phyloP scores from a whole-genome alignment of 2,797 vertebrate species.

The Danio aesculapii region DNA sequence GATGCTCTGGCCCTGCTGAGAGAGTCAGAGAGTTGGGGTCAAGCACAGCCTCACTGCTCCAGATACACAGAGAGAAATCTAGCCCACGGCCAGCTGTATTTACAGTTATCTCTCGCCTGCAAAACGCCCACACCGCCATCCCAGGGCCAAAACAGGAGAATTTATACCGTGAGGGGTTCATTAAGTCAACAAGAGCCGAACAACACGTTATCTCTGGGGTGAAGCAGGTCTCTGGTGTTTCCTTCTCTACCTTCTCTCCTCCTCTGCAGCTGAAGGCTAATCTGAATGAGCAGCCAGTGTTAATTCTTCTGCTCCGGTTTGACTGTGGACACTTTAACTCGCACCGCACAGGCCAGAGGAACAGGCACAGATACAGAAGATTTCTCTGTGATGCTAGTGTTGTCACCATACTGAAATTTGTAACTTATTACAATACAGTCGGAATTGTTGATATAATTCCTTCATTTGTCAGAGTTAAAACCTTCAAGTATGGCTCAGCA shows the following conservation, averaged over 20 bases:
- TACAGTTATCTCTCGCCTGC: slow-evolving; percentile 58
- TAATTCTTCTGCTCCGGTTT: slow-evolving; percentile 31
- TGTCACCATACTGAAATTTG: too few relatives aligned
- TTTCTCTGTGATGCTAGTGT: background rate
- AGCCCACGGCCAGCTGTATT: slow-evolving; percentile 59
- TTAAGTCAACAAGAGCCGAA: slow-evolving; percentile 62
- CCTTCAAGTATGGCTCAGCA: too few relatives aligned
- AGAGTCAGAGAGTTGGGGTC: slow-evolving; percentile 56
- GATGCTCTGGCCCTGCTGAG: slow-evolving; percentile 58
- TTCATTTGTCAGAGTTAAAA: too few relatives aligned
- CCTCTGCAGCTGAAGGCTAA: slow-evolving; percentile 26
- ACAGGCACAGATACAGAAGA: slow-evolving; percentile 25
- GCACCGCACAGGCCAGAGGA: slow-evolving; percentile 17
- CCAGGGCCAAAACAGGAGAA: slow-evolving; percentile 55
- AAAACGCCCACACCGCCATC: slow-evolving; percentile 51
- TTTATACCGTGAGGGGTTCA: slow-evolving; percentile 63
- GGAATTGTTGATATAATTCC: too few relatives aligned
- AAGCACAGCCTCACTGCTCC: slow-evolving; percentile 62
- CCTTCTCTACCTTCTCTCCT: slow-evolving; percentile 37
- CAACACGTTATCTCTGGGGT: slow-evolving; percentile 62
- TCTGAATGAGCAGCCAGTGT: slow-evolving; percentile 38
- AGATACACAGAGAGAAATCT: slow-evolving; percentile 40
- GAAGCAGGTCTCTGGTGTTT: slow-evolving; percentile 51
- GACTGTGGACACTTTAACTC: slow-evolving; percentile 32
- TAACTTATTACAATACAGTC: too few relatives aligned